Evolutionary conservation across 2,113 vertebrate genomes (phyloP).

Genomic region (Polypterus senegalus): DNA sequence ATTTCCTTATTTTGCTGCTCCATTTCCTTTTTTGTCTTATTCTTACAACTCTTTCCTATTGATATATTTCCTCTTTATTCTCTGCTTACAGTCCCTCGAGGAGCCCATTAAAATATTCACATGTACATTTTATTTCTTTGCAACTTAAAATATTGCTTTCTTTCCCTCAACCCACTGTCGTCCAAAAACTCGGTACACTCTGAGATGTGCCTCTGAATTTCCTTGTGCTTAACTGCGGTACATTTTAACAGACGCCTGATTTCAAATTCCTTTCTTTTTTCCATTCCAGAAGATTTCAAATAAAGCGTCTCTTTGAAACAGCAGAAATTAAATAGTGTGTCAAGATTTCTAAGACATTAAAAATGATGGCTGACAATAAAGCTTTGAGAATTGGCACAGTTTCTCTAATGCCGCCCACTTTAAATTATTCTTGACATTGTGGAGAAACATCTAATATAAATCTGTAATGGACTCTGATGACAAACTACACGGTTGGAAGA

Average conservation of each 20-base stretch:
- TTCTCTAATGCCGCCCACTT: constrained; percentile 69
- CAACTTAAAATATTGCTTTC: too few relatives aligned
- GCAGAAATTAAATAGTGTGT: constrained; percentile 9
- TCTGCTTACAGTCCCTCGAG: too few relatives aligned
- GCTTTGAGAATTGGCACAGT: constrained; percentile 72
- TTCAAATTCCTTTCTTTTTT: not conserved
- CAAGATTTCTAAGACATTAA: constrained; percentile 34
- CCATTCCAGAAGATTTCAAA: not conserved
- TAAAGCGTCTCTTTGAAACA: not conserved
- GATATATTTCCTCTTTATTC: too few relatives aligned
- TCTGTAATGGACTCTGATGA: constrained; percentile 99
- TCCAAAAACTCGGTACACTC: too few relatives aligned
- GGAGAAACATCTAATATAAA: constrained; percentile 99
- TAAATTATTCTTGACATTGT: constrained; percentile 99
- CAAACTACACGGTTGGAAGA: constrained; percentile 99
- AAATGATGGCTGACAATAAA: constrained; percentile 51
- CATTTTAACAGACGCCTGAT: not conserved
- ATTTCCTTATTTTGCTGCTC: too few relatives aligned
- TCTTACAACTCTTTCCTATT: too few relatives aligned
- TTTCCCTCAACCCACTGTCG: too few relatives aligned
- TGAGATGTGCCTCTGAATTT: too few relatives aligned
- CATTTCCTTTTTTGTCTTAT: too few relatives aligned
- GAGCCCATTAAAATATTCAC: too few relatives aligned
- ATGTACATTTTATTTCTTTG: too few relatives aligned
- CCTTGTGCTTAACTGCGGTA: too few relatives aligned